Evolutionary conservation across 1,140 invertebrate genomes (phyloP).

Genomic region (Zaprionus lachaisei): DNA sequence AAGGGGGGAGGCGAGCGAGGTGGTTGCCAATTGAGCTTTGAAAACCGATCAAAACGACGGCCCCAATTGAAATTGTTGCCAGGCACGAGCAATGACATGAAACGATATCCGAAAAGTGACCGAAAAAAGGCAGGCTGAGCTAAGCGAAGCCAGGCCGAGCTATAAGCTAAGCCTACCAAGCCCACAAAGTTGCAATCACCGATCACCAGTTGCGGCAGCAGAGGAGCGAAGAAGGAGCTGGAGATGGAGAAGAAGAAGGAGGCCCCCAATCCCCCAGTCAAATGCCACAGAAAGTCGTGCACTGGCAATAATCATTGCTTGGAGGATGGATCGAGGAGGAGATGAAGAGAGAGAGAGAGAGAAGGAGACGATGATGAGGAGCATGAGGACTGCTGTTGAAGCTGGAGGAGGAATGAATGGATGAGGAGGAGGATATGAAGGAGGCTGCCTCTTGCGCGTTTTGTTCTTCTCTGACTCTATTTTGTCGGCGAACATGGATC

Average conservation of each 20-base stretch:
- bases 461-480: constrained; percentile 83
- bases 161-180: constrained; percentile 15
- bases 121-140: constrained; percentile 26
- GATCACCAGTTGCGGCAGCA: constrained; percentile 25
- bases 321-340: constrained; percentile 29
- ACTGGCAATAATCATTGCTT: constrained; percentile 73
- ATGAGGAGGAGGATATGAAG: not conserved
- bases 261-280: constrained; percentile 33
- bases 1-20: not conserved
- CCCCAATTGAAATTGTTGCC: constrained; percentile 72
- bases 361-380: not conserved
- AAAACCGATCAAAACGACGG: constrained; percentile 69
- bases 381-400: not conserved
- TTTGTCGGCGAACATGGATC: constrained; percentile 85
- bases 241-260: constrained; percentile 15
- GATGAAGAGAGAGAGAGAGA: not conserved
- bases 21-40: constrained; percentile 71
- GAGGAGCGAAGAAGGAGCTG: not conserved
- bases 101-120: constrained; percentile 55
- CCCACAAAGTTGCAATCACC: constrained; percentile 42
- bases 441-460: constrained; percentile 30
- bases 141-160: constrained; percentile 14
- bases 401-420: not conserved
- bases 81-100: constrained; percentile 70
- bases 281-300: constrained; percentile 81